Evolutionary conservation across 2,113 vertebrate species (phyloP), one percentile per base, ranked within the genome.

Genomic region (Brachyistius frenatus): DNA sequence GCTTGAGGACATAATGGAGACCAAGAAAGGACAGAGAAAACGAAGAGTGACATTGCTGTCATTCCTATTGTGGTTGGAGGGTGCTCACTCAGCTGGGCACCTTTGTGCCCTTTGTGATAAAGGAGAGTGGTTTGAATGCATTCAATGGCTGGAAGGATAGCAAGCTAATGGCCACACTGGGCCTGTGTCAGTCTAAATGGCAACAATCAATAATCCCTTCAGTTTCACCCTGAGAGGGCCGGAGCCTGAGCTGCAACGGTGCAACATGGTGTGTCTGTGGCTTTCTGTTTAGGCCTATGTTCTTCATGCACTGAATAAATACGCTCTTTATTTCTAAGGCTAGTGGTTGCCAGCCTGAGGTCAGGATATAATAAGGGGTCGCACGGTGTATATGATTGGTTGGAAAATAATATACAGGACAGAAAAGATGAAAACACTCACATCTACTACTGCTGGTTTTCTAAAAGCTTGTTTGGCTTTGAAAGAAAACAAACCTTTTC

Each of bases 171-270:
- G 74, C 67, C 53, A 14, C 23, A 58, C 76, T 56, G 35, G 60
- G 68, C 56, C 77, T 41, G 65, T 78, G 83, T 83, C 64, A 52
- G 64, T 65, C 76, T 73, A 74, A 86, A 86, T 86, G 74, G 57
- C 71, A 70, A 70, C 78, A 73, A 88, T 90, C 88, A 74, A 85
- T 88, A 90, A 78, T 71, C 67, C 80, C 63, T 68, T 86, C 71
- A 57, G 41, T 63, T 82, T 58, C 52, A 56, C 31, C 65, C 72
- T 31, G 49, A 72, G 39, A 77, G 52, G 11, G 9, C 50, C 65
- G 54, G 32, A 69, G 66, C 39, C 46, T 67, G 46, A 81, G 78
- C 71, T 66, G 68, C 62, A 50, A 0, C 6, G 33, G 62, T 68
- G 66, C 54, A 64, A 62, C 44, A 10, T 10, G 16, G 36, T 69